Evolutionary conservation across 2,797 vertebrate genomes (phyloP), one percentile per base, ranked within the genome.

Genomic region (Sebastes variabilis): DNA sequence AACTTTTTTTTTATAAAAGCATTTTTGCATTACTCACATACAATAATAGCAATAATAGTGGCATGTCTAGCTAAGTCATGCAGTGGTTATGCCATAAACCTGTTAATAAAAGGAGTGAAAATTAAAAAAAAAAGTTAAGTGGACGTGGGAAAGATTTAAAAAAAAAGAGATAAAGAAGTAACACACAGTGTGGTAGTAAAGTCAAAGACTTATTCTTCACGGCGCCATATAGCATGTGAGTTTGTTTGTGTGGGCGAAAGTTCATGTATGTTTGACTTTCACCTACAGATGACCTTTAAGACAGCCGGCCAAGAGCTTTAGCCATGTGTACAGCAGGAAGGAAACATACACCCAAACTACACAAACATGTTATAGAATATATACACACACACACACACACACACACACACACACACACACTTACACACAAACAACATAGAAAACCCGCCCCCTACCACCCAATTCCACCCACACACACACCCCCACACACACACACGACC

Each of bases 241-340:
- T 59, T 18, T 77, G 25, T 79, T 22, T 78, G 42, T 64, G 36
- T 59, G n/a, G 65, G 30, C 11, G 3, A 4, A 24, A 11, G 52
- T 78, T 74, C 62, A 66, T 54, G 27, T 77, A 34, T 56, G 56
- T 64, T 72, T 73, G 46, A 69, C 58, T 72, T 79, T 91, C 52
- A 85, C 85, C 71, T 6, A 71, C 54, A 54, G 56, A 76, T 82
- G 87, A 91, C 77, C 89, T 83, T 82, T 75, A 58, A 84, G 36
- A 61, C 59, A 72, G 55, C 72, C 8, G 5, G 55, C 14, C 81
- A 70, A 69, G 13, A 82, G 56, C 36, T 72, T 73, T 80, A 2
- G 4, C 38, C 67, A 80, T 82, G 80, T 88, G 75, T 75, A 75
- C 30, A 76, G 55, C 66, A 83, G 81, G 80, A 87, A 83, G 84